Conservation (phyloP, 2,113 vertebrate species). For the Bungarus multicinctus region DNA sequence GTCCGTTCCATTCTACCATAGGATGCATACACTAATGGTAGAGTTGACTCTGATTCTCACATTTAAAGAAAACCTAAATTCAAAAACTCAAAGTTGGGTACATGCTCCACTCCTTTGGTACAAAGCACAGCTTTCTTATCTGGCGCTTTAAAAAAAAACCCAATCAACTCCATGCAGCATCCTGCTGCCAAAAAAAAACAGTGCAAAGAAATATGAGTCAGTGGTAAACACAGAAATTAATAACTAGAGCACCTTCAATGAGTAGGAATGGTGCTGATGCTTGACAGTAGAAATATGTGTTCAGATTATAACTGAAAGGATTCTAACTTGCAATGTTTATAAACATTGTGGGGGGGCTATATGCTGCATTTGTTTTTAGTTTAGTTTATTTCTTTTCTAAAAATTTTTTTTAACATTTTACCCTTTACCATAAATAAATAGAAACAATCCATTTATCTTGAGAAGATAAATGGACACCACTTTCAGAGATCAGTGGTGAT, state of each 20-base stretch:
- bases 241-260: neutral
- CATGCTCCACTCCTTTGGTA: neutral
- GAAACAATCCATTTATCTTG: neutral
- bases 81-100: neutral
- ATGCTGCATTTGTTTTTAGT: neutral
- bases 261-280: neutral
- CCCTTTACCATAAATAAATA: neutral
- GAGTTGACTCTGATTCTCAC: neutral
- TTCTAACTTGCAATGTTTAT: neutral
- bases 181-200: neutral
- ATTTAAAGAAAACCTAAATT: neutral
- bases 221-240: neutral
- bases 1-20: neutral
- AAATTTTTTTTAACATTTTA: neutral
- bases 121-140: neutral
- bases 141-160: neutral
- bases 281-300: neutral
- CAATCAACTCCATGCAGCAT: neutral
- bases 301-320: neutral
- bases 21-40: neutral
- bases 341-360: neutral
- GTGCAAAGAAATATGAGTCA: neutral
- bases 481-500: neutral
- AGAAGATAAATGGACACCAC: neutral
- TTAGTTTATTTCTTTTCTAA: neutral